Evolutionary conservation across 2,888 invertebrate genomes (phyloP), one percentile per base, ranked within the genome.

Genomic region (Hypsopygia costalis): DNA sequence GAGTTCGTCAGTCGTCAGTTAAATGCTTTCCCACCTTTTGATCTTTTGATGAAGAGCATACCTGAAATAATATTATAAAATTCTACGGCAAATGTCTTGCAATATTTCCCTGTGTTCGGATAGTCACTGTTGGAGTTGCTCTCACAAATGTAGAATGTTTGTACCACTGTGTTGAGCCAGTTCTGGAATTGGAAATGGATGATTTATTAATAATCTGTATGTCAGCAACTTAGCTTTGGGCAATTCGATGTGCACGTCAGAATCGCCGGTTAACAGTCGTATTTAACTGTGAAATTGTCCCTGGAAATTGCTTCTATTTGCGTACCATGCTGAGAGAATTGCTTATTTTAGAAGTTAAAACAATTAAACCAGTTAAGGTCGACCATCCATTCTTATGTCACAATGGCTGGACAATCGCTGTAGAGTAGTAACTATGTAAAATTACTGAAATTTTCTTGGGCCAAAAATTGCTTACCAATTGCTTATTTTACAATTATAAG

Each of bases 71-170:
- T 68, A 51, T 73, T 72, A 53, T 76, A 76, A 51, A 87, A 82
- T 27, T 74, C 73, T 32, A 53, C 65, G 22, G 81, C 79, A 62
- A 86, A 80, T 6, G 50, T 51, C n/a, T 33, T 51, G 38, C 73
- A 69, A 51, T 69, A 77, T 52, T 69, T 76, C 12, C 70, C 75
- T 27, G 57, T 67, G 43, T 77, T 80, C 21, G 87, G 83, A 51
- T 79, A 87, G 48, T 85, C 73, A 47, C 51, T 63, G 41, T 72
- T 75, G 20, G 79, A 77, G 40, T 76, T 67, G 9, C 54, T 64
- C 48, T 82, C 81, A 49, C 73, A 80, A 6, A 76, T 62, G 43
- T 86, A 87, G 53, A 78, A 76, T 34, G 72, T 77, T 52, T 87
- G 78, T 12, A 81, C 59, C 34, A 81, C 65, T 16, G 69, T 51